Conservation (phyloP, 2,113 vertebrate genomes). For the Indicator indicator region DNA sequence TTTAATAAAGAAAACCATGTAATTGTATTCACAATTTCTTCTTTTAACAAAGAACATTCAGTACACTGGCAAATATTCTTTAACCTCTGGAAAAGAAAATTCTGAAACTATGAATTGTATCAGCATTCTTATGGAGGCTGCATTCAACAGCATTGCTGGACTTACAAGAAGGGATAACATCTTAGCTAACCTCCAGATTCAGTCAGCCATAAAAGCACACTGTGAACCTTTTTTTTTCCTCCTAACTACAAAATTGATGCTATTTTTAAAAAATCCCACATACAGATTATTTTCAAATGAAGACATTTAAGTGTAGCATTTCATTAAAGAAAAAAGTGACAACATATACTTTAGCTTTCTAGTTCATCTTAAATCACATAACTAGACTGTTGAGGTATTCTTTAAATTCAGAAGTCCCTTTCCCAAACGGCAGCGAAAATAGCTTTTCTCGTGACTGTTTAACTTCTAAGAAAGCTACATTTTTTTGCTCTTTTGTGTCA, state of each 20-base stretch:
- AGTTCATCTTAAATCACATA: slow-evolving; percentile 62
- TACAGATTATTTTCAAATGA: slow-evolving; percentile 56
- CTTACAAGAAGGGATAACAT: background rate
- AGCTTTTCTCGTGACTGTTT: slow-evolving; percentile 70
- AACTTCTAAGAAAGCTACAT: slow-evolving; percentile 52
- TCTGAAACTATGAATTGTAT: background rate
- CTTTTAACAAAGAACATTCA: background rate
- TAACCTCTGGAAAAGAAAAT: background rate
- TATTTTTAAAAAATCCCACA: slow-evolving; percentile 60
- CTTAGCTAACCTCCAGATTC: background rate
- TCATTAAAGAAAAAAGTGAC: slow-evolving; percentile 65
- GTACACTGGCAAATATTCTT: background rate
- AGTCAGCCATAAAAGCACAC: slow-evolving; percentile 17
- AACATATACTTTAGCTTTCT: slow-evolving; percentile 70
- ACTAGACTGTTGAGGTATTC: slow-evolving; percentile 60
- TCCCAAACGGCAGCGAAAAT: slow-evolving; percentile 54
- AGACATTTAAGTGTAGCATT: slow-evolving; percentile 52
- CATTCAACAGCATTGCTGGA: background rate
- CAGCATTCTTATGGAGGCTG: background rate
- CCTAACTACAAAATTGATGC: background rate
- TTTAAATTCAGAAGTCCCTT: slow-evolving; percentile 67
- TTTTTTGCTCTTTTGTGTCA: slow-evolving; percentile 61
- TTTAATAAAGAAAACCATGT: slow-evolving; percentile 10
- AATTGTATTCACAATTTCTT: background rate
- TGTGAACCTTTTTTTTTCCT: slow-evolving; percentile 12